A percentile compares a stretch with the other conserved stretches of the same genome.
phyloP scores from a whole-genome alignment of 2,113 vertebrate species.

The Anguilla japonica region DNA sequence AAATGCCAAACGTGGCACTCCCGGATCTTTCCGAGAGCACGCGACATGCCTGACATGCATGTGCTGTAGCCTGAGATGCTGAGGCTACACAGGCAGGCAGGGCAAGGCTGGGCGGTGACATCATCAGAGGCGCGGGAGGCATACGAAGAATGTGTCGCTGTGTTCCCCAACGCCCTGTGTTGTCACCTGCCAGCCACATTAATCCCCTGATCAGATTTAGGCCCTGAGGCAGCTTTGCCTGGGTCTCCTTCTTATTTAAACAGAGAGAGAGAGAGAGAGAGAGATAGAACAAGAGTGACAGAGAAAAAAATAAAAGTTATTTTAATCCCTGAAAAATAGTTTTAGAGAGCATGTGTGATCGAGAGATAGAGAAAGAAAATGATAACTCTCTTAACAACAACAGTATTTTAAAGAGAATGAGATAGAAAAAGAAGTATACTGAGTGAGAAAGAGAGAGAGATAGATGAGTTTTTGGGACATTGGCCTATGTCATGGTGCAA shows the following conservation, averaged over 20 bases:
- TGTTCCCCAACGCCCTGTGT: slow-evolving; percentile 1
- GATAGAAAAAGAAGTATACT: no score
- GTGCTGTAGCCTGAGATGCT: neutral
- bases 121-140: slow-evolving; percentile 8
- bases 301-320: slow-evolving; percentile 34
- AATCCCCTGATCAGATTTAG: slow-evolving; percentile 29
- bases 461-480: slow-evolving; percentile 12
- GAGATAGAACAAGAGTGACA: slow-evolving; percentile 9
- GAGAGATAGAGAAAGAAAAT: slow-evolving; percentile 29
- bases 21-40: neutral
- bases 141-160: neutral
- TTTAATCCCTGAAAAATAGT: slow-evolving; percentile 3
- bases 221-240: neutral
- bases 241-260: neutral
- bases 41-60: neutral
- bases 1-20: neutral
- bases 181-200: slow-evolving; percentile 12
- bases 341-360: slow-evolving; percentile 28
- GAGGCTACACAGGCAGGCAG: neutral
- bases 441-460: no score
- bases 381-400: neutral
- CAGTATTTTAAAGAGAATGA: no score
- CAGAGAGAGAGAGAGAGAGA: neutral
- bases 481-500: neutral
- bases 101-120: slow-evolving; percentile 1